Base-by-base conservation (phyloP, 2,888 invertebrate species). In the Agelastica alni region DNA sequence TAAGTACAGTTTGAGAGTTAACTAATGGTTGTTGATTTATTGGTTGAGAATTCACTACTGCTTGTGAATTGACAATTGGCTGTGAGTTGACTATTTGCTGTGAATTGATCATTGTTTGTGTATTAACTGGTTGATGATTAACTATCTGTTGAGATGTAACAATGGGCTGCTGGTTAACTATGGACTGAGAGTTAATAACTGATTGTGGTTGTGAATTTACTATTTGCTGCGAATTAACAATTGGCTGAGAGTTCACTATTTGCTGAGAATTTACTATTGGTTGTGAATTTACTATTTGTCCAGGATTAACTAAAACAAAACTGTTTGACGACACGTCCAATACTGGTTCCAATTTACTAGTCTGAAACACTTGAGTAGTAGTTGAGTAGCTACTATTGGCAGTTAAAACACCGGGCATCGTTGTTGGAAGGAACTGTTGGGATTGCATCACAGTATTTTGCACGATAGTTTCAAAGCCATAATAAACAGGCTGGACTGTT, bases 401-500 rank as follows among this genome's bases (percentile, higher is more conserved):
- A 48, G 90, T 88, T 20, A 91, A 79, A 2, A 91, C 86, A 36
- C 91, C 90, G 57, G 88, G 89, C 80, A 91, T 86, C 3, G 89
- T 86, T 1, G 89, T 88, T 2, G 91, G 87, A 10, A 91, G 85
- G 70, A 91, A 90, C 70, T 91, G 91, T 70, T 90, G 90, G 14
- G 91, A 91, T n/a, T 89, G 89, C 91, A 91, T 91, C 0, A 91
- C 90, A 3, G 91, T 91, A 69, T 91, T 92, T 74, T 91, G 91
- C 2, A 92, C 91, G 48, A 91, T 91, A 0, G 91, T 91, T 77
- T 92, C 91, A 59, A 91, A 79, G 1, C 91, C 91, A 66, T 91
- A 91, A 68, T 89, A 90, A 67, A 91, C 85, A 1, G 85, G 80
- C 34, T 83, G 74, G 18, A 64, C 63, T 7, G 66, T 60, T 3